Base-by-base conservation (phyloP, 2,113 vertebrate species). In the Megaleporinus macrocephalus region DNA sequence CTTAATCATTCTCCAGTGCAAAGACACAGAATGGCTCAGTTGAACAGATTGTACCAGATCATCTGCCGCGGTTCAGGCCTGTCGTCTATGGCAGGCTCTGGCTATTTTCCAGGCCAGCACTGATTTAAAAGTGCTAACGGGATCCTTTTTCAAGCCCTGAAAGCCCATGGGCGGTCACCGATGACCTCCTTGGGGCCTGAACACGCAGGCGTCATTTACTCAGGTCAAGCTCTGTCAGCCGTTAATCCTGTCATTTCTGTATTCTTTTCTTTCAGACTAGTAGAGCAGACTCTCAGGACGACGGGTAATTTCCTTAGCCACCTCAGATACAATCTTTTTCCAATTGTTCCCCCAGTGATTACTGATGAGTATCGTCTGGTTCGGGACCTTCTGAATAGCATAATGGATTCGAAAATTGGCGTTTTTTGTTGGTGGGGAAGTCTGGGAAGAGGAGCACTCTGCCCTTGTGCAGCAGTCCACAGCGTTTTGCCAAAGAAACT, bases 21-120 rank as follows among this genome's bases (percentile, higher is more conserved):
- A 79, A 75, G 80, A 75, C 79, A 61, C 59, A 72, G 33, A 57
- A 68, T 66, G 80, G 81, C 84, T 83, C 84, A 83, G 72, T 27
- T 66, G n/a, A 73, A 75, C 80, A 85, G 84, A 76, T 36, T 75
- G 51, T 55, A 73, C 27, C 83, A 69, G 27, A 68, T 68, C 66
- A 14, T 70, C 62, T 73, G 69, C 69, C 83, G 33, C 61, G 44
- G 22, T 44, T 59, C 47, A 76, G 62, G 24, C 57, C 57, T 33
- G 26, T 72, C 22, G 44, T 13, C 51, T 27, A 59, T 16, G 53
- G 57, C 24, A 61, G 57, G 22, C 22, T 55, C 26, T 57, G 69
- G 36, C 33, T 62, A 18, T 51, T 51, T 51, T 51, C 55, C 55
- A 76, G 55, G 55, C 33, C 41, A 51, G 49, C 36, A 62, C 74